Conservation (phyloP, 2,888 invertebrate species). For the Cheilosia soror region DNA sequence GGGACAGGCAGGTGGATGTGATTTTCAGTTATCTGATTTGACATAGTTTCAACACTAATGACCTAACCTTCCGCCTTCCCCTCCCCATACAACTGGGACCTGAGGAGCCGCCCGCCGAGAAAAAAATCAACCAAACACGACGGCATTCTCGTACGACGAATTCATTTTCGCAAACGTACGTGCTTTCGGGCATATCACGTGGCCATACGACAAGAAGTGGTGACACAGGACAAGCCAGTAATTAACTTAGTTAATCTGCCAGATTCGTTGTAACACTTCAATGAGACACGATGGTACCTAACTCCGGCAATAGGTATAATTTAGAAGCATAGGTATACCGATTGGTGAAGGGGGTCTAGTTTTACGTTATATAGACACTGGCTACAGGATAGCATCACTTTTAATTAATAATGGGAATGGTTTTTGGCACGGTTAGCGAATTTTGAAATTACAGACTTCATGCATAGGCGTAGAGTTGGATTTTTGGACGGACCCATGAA, state of each 20-base stretch:
- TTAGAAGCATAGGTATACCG: conserved; percentile 22
- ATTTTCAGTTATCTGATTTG: conserved; percentile 65
- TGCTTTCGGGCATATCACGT: conserved; percentile 68
- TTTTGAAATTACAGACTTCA: conserved; percentile 53
- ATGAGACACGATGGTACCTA: conserved; percentile 40
- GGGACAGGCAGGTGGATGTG: conserved; percentile 4
- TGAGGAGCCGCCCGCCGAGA: neutral
- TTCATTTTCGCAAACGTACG: conserved; percentile 64
- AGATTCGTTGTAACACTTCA: conserved; percentile 69
- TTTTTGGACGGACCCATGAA: conserved; percentile 35
- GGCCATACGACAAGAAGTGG: conserved; percentile 65
- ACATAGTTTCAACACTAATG: conserved; percentile 66
- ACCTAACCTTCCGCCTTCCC: conserved; percentile 30
- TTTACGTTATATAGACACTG: conserved; percentile 3
- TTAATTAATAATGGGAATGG: conserved; percentile 70
- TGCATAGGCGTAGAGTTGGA: conserved; percentile 22
- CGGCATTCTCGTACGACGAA: conserved; percentile 44
- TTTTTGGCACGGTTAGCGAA: conserved; percentile 61
- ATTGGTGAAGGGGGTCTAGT: conserved; percentile 36
- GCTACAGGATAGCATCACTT: conserved; percentile 63
- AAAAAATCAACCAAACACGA: conserved; percentile 31
- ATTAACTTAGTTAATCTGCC: conserved; percentile 74
- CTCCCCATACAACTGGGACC: neutral
- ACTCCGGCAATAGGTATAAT: conserved; percentile 60
- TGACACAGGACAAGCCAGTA: conserved; percentile 74